Evolutionary conservation across 2,888 invertebrate genomes (phyloP).

Genomic region (Machimus atricapillus): DNA sequence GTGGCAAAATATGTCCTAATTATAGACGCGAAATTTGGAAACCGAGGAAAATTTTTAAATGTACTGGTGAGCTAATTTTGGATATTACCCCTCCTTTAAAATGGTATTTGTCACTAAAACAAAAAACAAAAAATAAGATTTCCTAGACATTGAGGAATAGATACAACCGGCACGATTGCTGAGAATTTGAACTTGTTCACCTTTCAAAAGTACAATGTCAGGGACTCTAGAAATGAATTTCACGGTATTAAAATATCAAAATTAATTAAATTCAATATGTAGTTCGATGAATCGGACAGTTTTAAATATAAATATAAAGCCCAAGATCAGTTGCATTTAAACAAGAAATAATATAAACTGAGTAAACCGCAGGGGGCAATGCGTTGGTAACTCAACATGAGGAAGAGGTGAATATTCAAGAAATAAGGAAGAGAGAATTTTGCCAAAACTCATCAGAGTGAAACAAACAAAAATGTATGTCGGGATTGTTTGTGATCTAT

Average conservation of each 20-base stretch:
- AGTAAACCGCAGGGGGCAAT: not conserved
- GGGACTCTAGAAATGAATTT: not conserved
- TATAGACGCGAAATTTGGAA: conserved; percentile 16
- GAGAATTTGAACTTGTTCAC: conserved; percentile 20
- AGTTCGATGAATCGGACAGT: not conserved
- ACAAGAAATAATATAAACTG: not conserved
- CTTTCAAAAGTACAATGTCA: conserved; percentile 26
- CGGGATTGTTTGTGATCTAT: not conserved
- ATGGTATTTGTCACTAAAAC: not conserved
- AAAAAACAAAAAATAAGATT: not conserved
- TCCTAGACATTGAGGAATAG: not conserved
- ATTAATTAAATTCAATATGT: not conserved
- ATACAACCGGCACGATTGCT: not conserved
- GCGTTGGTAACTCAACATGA: not conserved
- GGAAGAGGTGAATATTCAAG: not conserved
- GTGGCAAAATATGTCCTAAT: not conserved
- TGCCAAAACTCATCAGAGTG: not conserved
- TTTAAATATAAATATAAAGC: not conserved
- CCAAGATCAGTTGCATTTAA: not conserved
- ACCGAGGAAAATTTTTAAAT: not conserved
- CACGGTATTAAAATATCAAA: not conserved
- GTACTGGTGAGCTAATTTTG: conserved; percentile 9
- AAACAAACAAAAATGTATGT: not conserved
- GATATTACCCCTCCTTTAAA: conserved; percentile 11
- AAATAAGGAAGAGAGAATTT: not conserved